phyloP scores from a whole-genome alignment of 2,797 vertebrate genomes.

The Gymnopithys bicolor region DNA sequence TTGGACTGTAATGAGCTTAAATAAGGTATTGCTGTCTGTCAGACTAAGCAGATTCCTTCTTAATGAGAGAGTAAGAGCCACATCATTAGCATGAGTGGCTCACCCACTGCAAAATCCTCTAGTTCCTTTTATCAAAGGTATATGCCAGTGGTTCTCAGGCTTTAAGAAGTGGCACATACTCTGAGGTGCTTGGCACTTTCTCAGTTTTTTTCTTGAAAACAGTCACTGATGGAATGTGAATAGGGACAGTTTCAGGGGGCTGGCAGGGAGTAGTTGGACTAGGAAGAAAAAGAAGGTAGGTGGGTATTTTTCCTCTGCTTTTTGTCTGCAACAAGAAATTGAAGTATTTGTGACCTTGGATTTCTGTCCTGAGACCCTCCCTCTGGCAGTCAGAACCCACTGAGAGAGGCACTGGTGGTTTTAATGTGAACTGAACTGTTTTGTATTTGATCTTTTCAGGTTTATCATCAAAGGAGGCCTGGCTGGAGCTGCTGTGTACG shows the following conservation, averaged over 20 bases:
- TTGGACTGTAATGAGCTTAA: not conserved
- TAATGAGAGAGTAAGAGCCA: not conserved
- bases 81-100: not conserved
- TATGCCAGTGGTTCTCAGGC: not conserved
- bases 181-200: not conserved
- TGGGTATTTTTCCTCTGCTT: not conserved
- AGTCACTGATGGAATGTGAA: not conserved
- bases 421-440: not conserved
- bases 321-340: not conserved
- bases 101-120: not conserved
- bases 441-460: constrained; percentile 69
- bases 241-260: not conserved
- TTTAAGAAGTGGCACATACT: not conserved
- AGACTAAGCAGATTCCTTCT: not conserved
- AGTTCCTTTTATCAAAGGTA: not conserved
- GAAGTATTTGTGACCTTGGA: not conserved
- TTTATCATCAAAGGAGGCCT: constrained; percentile 88
- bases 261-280: not conserved
- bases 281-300: not conserved
- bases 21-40: not conserved
- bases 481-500: constrained; percentile 89
- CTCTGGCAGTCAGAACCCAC: not conserved
- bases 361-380: not conserved
- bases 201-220: not conserved
- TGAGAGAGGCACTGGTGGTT: not conserved